A percentile compares a stretch with the other conserved stretches of the same genome.
Conservation (phyloP, 2,888 invertebrate species). For the Heliconius sara region DNA sequence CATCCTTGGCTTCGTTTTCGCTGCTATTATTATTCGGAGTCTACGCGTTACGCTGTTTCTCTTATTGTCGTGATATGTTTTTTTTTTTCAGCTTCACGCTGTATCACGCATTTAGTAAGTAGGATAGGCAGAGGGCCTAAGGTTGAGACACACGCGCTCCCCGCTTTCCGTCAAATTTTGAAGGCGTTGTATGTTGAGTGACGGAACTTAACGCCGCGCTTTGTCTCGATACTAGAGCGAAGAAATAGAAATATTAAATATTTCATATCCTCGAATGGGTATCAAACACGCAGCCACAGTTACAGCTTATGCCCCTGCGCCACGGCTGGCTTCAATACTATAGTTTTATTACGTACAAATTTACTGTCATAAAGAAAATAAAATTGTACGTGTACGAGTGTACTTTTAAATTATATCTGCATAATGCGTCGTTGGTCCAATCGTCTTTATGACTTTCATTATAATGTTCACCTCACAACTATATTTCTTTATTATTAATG, state of each 20-base stretch:
- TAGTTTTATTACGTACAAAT: not conserved
- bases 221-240: too few species aligned
- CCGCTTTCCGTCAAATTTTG: too few species aligned
- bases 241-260: too few species aligned
- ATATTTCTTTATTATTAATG: not conserved
- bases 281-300: too few species aligned
- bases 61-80: not conserved
- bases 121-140: too few species aligned
- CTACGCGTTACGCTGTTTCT: slow-evolving; percentile 1
- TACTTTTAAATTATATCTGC: not conserved
- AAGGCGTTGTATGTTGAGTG: too few species aligned
- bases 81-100: too few species aligned
- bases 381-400: not conserved
- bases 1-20: slow-evolving; percentile 48
- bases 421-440: not conserved
- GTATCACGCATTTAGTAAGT: too few species aligned
- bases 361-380: not conserved
- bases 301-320: too few species aligned
- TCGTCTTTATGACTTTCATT: not conserved
- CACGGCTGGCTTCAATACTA: not conserved
- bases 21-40: slow-evolving; percentile 31
- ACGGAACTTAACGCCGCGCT: too few species aligned
- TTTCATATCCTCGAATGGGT: too few species aligned
- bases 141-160: too few species aligned
- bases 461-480: not conserved